These are phyloP conservation scores for Eupsittula cactorum DNA, from an alignment of 2,113 vertebrate species.

Conservation along the genomic window DNA sequence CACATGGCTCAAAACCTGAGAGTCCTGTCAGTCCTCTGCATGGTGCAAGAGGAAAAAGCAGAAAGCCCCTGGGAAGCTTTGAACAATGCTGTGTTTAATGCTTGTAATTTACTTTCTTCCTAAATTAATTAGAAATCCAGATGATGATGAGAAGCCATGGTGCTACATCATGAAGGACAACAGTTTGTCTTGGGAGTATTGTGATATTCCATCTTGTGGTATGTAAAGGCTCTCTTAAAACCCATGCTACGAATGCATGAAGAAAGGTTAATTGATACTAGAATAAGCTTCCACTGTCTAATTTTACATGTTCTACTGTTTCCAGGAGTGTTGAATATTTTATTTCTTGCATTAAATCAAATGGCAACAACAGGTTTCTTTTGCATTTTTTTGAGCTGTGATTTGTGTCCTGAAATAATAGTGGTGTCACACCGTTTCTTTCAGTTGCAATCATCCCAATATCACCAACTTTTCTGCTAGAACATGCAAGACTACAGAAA, in stretches of 20 bases:
- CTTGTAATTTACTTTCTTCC: background rate
- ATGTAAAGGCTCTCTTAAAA: conserved; percentile 37
- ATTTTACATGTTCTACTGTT: background rate
- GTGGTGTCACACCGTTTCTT: background rate
- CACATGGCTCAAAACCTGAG: background rate
- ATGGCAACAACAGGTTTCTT: background rate
- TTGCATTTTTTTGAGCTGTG: background rate
- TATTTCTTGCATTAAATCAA: background rate
- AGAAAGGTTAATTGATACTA: background rate
- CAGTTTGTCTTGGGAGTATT: conserved; percentile 90
- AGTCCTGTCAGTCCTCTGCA: background rate
- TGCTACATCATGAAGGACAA: conserved; percentile 85
- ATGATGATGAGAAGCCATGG: conserved; percentile 87
- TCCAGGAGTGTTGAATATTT: background rate
- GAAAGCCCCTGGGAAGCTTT: background rate
- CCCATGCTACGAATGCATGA: background rate
- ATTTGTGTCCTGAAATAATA: background rate
- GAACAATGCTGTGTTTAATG: background rate
- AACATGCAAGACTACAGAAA: background rate
- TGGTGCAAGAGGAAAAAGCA: background rate
- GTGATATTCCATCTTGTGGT: conserved; percentile 79
- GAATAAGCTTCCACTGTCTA: background rate
- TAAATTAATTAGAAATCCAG: conserved; percentile 84
- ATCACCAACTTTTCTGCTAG: background rate
- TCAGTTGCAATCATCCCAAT: background rate